phyloP scores from a whole-genome alignment of 2,113 vertebrate genomes.

The Oryzias curvinotus region DNA sequence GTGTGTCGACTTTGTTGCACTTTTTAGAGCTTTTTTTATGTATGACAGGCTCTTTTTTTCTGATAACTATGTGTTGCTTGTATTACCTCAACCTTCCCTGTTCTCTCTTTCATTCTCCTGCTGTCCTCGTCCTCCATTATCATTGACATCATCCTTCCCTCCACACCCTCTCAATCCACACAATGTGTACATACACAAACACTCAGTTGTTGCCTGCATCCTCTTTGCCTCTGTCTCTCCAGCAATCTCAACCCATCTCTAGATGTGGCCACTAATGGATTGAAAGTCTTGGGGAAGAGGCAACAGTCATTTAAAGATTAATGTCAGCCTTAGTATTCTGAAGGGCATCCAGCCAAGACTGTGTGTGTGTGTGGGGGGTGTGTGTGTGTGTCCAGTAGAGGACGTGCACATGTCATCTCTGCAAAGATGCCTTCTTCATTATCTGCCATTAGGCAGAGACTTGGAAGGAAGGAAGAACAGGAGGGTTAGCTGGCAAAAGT shows the following conservation, averaged over 20 bases:
- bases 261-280: constrained; percentile 72
- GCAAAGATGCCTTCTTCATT: constrained; percentile 70
- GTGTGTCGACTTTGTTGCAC: constrained; percentile 17
- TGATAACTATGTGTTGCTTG: constrained; percentile 2
- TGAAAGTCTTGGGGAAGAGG: constrained; percentile 74
- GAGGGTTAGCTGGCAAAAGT: constrained; percentile 34
- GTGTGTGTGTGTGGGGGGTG: constrained; percentile 12
- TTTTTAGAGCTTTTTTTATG: constrained; percentile 10
- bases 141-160: constrained; percentile 71
- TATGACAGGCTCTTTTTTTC: constrained; percentile 8
- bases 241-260: constrained; percentile 67
- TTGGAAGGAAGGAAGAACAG: constrained; percentile 29
- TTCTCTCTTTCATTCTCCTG: constrained; percentile 34
- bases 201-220: constrained; percentile 23
- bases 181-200: constrained; percentile 14
- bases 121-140: constrained; percentile 65
- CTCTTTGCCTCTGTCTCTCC: constrained; percentile 43
- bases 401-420: constrained; percentile 58
- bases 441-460: constrained; percentile 64
- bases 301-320: constrained; percentile 79
- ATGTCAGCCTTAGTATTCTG: constrained; percentile 72
- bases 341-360: constrained; percentile 64
- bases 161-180: constrained; percentile 3
- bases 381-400: constrained; percentile 34
- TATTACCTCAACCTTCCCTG: constrained; percentile 27